A percentile compares a stretch with the other conserved stretches of the same genome.
Conservation (phyloP, 2,888 invertebrate species). For the Thyatira batis region DNA sequence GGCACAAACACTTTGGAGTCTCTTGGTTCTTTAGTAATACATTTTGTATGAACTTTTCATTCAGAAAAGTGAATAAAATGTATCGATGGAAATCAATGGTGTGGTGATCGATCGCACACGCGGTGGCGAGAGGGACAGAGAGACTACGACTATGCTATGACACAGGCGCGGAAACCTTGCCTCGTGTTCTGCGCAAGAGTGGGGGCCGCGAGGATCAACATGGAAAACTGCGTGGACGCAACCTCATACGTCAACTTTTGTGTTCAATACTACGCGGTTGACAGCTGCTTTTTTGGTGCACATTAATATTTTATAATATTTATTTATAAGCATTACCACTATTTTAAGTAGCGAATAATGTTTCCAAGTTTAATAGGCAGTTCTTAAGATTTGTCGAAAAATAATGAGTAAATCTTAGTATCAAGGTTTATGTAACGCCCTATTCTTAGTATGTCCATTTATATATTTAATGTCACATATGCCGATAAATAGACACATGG, state of each 20-base stretch:
- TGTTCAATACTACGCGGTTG: slow-evolving; percentile 13
- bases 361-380: no score
- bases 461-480: no score
- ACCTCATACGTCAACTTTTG: slow-evolving; percentile 36
- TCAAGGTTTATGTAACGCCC: no score
- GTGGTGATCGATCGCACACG: slow-evolving; percentile 59
- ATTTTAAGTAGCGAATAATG: no score
- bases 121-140: slow-evolving; percentile 60
- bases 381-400: no score
- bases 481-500: no score
- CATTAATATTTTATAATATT: slow-evolving; percentile 17
- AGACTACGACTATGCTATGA: slow-evolving; percentile 54
- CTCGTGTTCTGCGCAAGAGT: slow-evolving; percentile 43
- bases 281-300: slow-evolving; percentile 6
- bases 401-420: no score
- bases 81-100: slow-evolving; percentile 56
- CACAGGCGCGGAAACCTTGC: slow-evolving; percentile 46
- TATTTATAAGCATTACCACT: no score
- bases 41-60: slow-evolving; percentile 69
- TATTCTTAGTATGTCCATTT: no score
- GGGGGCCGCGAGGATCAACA: slow-evolving; percentile 64
- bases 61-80: slow-evolving; percentile 71
- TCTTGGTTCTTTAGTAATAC: slow-evolving; percentile 24
- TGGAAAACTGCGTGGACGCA: slow-evolving; percentile 68
- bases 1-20: slow-evolving; percentile 12